Conservation (phyloP, 2,113 vertebrate genomes). For the Grallaria varia region DNA sequence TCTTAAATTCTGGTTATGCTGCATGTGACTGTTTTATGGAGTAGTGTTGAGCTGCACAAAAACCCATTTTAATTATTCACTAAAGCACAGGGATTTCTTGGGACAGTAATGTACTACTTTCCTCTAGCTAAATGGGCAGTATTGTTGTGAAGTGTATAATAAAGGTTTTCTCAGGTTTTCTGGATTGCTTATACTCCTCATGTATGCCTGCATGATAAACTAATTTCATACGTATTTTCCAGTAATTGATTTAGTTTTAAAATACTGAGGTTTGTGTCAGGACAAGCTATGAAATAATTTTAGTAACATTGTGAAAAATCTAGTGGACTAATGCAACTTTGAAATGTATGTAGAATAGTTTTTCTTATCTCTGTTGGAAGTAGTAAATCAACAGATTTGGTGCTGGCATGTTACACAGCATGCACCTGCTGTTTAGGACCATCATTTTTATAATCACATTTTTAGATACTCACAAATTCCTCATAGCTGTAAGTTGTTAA, state of each 20-base stretch:
- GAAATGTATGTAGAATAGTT: neutral
- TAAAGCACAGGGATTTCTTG: slow-evolving; percentile 1
- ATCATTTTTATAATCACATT: neutral
- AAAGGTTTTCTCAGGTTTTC: neutral
- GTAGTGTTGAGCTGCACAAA: neutral
- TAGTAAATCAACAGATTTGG: neutral
- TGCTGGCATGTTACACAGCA: neutral
- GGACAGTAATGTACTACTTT: neutral
- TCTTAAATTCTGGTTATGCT: neutral
- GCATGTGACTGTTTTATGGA: neutral
- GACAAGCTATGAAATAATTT: neutral
- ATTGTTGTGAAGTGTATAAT: neutral
- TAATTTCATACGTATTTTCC: neutral
- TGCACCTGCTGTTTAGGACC: neutral
- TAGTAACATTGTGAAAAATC: neutral
- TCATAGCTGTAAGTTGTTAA: neutral
- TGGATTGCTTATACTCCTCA: neutral
- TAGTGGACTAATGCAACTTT: neutral
- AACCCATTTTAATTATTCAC: neutral
- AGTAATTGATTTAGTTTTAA: neutral
- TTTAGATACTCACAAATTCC: neutral
- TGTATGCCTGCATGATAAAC: neutral
- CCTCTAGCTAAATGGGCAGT: neutral
- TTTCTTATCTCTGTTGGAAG: neutral
- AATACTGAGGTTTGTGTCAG: neutral